A percentile compares a stretch with the other conserved stretches of the same genome.
phyloP scores from a whole-genome alignment of 2,113 vertebrate species.

The Nycticorax nycticorax region DNA sequence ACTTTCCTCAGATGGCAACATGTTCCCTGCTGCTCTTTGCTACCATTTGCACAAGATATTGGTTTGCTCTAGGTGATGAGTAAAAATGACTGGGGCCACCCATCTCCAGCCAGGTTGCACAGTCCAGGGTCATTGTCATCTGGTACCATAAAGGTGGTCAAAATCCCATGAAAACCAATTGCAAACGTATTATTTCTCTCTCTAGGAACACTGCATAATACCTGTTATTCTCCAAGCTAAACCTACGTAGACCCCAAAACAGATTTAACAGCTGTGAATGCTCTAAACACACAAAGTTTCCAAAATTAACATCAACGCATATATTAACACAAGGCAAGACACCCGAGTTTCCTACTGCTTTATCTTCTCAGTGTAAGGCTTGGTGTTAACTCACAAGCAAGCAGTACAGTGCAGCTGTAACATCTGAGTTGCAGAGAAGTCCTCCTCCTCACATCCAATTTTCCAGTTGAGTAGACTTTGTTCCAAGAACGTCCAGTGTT shows the following conservation, averaged over 20 bases:
- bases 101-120: not conserved
- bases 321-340: rapidly evolving
- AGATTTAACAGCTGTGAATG: not conserved
- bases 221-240: not conserved
- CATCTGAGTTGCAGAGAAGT: not conserved
- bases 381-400: not conserved
- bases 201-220: not conserved
- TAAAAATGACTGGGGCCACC: too few relatives aligned
- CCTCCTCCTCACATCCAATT: slow-evolving; percentile 51
- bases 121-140: not conserved
- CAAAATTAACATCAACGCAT: not conserved
- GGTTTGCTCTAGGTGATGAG: not conserved
- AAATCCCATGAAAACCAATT: not conserved
- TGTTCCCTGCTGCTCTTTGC: not conserved
- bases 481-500: not conserved
- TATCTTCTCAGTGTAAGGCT: not conserved
- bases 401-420: not conserved
- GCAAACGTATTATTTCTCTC: not conserved
- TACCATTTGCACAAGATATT: rapidly evolving
- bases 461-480: slow-evolving; percentile 50
- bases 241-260: too few relatives aligned
- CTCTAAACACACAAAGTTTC: not conserved
- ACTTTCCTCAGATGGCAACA: not conserved
- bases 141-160: not conserved
- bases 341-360: not conserved